Percentiles rank a stretch among this genome's conserved stretches.
phyloP scores from a whole-genome alignment of 1,140 invertebrate species.

The Apis mellifera region Amel_HAv3.1 CM009936.2:10326001-10326500 shows the following conservation, averaged over 20 bases:
- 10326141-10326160: conserved; percentile 98
- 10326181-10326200: conserved; percentile 97
- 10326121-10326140: conserved; percentile 97
- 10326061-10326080: conserved; percentile 96
- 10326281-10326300: not conserved
- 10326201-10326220: conserved; percentile 98
- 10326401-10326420: not conserved
- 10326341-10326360: conserved; percentile 18
- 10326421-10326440: not conserved
- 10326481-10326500: not conserved
- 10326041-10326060: conserved; percentile 73
- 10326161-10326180: conserved; percentile 98
- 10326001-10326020: not conserved
- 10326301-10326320: conserved; percentile 31
- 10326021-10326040: not conserved
- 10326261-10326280: not conserved
- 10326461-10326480: not conserved
- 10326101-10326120: conserved; percentile 97
- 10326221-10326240: conserved; percentile 81
- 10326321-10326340: conserved; percentile 30
- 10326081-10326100: conserved; percentile 95
- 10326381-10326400: conserved; percentile 32
- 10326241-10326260: not conserved
- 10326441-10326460: not conserved
- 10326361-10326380: conserved; percentile 34